Evolutionary conservation across 2,888 invertebrate genomes (phyloP), one percentile per base, ranked within the genome.

Genomic region (Notodonta ziczac): DNA sequence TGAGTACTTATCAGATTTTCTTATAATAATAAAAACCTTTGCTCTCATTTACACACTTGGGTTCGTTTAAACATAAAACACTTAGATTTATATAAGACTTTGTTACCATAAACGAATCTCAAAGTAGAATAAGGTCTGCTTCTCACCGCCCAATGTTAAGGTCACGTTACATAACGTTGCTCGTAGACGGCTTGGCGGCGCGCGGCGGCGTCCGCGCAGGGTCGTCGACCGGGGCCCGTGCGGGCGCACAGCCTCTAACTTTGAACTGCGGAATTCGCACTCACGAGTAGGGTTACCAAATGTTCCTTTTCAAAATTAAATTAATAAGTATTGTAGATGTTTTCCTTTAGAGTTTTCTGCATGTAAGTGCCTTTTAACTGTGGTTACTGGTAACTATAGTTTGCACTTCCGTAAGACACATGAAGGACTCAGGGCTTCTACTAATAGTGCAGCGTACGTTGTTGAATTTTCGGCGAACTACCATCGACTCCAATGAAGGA

Each of bases 131-230:
- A 80, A 78, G 80, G 76, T 69, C 66, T 63, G 72, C 65, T 76
- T 78, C 78, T 76, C 82, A 81, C 82, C 78, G 78, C 80, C 85
- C 85, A 91, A 89, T 88, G 91, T 89, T 92, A 91, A 93, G 93
- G 93, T 90, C 91, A 82, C 72, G 77, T 91, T 91, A 89, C 85
- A 87, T 90, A 91, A 90, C 78, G 63, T 72, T 68, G 69, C 65
- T 78, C 78, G 91, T 90, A 93, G 93, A 93, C 93, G 89, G 93
- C 93, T 85, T 92, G 93, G 93, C 93, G 92, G 35, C 24, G 24
- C 24, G 24, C 24, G 24, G 24, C 35, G 35, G 88, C 90, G 88
- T 78, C 81, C 86, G 84, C 85, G 77, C 73, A 70, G 78, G 86
- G 79, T 86, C 89, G 83, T 76, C 70, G 87, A 85, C 88, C 91